These are phyloP conservation scores for Clostera curtula DNA, from an alignment of 2,888 invertebrate species.

Conservation along the genomic window DNA sequence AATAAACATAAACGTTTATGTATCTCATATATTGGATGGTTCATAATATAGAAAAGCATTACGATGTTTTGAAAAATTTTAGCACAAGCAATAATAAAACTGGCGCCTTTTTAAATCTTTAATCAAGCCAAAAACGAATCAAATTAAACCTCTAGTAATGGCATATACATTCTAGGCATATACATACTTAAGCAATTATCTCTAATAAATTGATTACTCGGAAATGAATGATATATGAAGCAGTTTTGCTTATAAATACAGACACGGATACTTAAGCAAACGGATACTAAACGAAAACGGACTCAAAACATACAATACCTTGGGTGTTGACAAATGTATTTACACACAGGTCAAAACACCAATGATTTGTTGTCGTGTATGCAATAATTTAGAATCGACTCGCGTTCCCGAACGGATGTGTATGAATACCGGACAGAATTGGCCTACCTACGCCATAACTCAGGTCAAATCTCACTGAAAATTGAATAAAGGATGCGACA, in stretches of 20 bases:
- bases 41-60: too few relatives aligned
- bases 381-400: conserved; percentile 44
- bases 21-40: too few relatives aligned
- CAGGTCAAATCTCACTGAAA: conserved; percentile 49
- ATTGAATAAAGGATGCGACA: conserved; percentile 48
- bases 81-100: too few relatives aligned
- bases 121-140: too few relatives aligned
- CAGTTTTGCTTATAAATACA: too few relatives aligned
- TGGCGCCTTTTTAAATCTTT: too few relatives aligned
- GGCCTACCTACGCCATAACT: conserved; percentile 46
- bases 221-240: too few relatives aligned
- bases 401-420: conserved; percentile 62
- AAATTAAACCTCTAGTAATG: too few relatives aligned
- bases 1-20: too few relatives aligned
- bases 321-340: conserved; percentile 3
- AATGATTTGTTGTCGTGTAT: conserved; percentile 31
- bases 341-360: conserved; percentile 1
- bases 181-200: not conserved
- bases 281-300: not conserved
- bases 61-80: too few relatives aligned
- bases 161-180: not conserved
- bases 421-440: conserved; percentile 53
- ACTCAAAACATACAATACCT: not conserved
- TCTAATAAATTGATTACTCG: not conserved
- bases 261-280: too few relatives aligned